Conservation (phyloP, 2,113 vertebrate species). For the Barbus barbus region DNA sequence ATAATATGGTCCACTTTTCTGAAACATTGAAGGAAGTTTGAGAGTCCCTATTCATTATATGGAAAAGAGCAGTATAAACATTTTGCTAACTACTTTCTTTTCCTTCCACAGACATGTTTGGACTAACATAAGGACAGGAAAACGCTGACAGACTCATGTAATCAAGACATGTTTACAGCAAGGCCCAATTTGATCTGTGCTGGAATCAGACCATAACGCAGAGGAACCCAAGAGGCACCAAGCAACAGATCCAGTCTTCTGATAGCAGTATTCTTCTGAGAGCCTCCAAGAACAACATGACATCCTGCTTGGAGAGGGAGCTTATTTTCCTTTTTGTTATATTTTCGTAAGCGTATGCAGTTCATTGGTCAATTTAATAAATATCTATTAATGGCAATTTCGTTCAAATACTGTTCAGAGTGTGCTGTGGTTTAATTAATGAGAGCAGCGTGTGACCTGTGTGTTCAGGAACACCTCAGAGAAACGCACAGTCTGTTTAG, state of each 20-base stretch:
- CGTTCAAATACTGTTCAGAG: conserved; percentile 44
- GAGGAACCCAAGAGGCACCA: neutral
- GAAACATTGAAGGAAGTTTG: neutral
- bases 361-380: conserved; percentile 43
- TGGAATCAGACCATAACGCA: neutral
- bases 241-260: conserved; percentile 16
- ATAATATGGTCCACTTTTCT: neutral
- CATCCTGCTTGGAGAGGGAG: conserved; percentile 12
- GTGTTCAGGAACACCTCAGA: conserved; percentile 17
- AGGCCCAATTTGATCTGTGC: neutral
- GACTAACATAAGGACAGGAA: neutral
- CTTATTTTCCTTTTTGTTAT: neutral
- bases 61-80: neutral
- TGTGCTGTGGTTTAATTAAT: conserved; percentile 46
- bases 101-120: neutral
- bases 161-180: neutral
- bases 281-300: conserved; percentile 1
- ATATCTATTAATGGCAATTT: conserved; percentile 40
- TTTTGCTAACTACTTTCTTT: neutral
- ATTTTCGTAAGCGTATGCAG: neutral
- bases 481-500: neutral
- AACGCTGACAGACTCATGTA: neutral
- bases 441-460: conserved; percentile 35
- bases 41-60: neutral
- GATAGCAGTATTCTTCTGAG: neutral